Percentiles rank a stretch among this genome's conserved stretches.
These are phyloP conservation scores for Malachius bipustulatus DNA, from an alignment of 2,888 invertebrate genomes.

Conservation along the genomic window DNA sequence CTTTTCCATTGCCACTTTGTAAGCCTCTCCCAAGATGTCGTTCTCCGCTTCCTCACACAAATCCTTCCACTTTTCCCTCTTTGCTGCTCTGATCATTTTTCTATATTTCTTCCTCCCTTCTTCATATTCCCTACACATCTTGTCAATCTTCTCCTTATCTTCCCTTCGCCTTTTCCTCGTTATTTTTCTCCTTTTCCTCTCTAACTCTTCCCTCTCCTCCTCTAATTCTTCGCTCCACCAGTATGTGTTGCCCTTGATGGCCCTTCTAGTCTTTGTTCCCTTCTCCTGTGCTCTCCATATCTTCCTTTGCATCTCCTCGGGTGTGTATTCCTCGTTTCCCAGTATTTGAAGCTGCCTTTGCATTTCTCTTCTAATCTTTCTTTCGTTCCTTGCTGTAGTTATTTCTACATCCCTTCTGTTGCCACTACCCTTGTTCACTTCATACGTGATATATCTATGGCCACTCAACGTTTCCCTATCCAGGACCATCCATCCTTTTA, in stretches of 20 bases:
- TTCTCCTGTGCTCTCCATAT: constrained; percentile 4
- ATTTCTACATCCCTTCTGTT: too few relatives aligned
- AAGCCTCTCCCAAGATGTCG: too few relatives aligned
- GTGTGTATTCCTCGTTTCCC: background rate
- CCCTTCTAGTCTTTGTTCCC: constrained; percentile 2
- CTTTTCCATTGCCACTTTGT: too few relatives aligned
- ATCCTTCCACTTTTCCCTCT: constrained; percentile 4
- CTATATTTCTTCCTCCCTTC: background rate
- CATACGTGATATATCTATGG: too few relatives aligned
- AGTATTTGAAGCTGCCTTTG: constrained; percentile 2
- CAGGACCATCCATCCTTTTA: too few relatives aligned
- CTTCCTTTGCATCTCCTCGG: background rate
- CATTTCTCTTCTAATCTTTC: background rate
- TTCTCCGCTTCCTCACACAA: background rate
- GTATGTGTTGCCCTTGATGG: background rate
- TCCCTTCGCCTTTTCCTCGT: background rate
- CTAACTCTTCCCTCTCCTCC: constrained; percentile 1
- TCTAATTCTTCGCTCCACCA: background rate
- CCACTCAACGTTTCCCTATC: too few relatives aligned
- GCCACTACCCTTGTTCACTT: too few relatives aligned
- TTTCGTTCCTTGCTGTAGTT: too few relatives aligned
- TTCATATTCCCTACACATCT: background rate
- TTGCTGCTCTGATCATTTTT: background rate
- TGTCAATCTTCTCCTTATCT: background rate
- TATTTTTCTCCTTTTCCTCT: background rate